Evolutionary conservation across 2,113 vertebrate genomes (phyloP).

Genomic region (Scatophagus argus): DNA sequence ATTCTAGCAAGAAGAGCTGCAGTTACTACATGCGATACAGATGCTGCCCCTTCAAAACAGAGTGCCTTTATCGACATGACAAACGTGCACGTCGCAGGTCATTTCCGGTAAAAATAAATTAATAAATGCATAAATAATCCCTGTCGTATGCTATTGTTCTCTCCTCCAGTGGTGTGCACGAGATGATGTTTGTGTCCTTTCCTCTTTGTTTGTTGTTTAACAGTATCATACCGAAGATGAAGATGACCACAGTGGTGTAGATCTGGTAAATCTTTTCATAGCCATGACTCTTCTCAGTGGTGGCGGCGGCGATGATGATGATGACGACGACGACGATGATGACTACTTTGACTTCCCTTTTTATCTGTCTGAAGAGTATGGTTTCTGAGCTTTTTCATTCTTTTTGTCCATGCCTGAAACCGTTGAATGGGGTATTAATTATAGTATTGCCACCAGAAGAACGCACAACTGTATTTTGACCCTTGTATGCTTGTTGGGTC

Average conservation of each 20-base stretch:
- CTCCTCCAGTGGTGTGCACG: too few relatives aligned
- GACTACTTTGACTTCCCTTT: conserved; percentile 46
- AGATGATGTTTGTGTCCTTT: background rate
- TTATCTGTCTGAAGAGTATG: conserved; percentile 37
- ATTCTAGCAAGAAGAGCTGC: conserved; percentile 87
- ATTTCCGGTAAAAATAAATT: conserved; percentile 67
- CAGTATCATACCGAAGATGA: conserved; percentile 65
- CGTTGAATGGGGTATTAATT: background rate
- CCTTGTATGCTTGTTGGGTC: conserved; percentile 3
- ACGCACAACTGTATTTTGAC: conserved; percentile 20
- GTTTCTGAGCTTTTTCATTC: conserved; percentile 22
- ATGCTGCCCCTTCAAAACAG: conserved; percentile 88
- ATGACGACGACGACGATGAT: background rate
- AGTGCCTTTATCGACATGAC: conserved; percentile 90
- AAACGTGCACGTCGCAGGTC: conserved; percentile 45
- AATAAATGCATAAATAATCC: too few relatives aligned
- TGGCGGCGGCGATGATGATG: background rate
- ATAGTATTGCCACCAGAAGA: background rate
- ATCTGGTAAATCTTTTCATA: conserved; percentile 76
- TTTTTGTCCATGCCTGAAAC: conserved; percentile 34
- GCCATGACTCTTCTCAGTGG: conserved; percentile 70
- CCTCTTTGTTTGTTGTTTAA: conserved; percentile 1
- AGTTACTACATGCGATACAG: conserved; percentile 83
- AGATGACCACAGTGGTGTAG: conserved; percentile 73
- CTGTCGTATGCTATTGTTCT: background rate